phyloP scores from a whole-genome alignment of 2,888 invertebrate species.

The Trissolcus brochymenae region DNA sequence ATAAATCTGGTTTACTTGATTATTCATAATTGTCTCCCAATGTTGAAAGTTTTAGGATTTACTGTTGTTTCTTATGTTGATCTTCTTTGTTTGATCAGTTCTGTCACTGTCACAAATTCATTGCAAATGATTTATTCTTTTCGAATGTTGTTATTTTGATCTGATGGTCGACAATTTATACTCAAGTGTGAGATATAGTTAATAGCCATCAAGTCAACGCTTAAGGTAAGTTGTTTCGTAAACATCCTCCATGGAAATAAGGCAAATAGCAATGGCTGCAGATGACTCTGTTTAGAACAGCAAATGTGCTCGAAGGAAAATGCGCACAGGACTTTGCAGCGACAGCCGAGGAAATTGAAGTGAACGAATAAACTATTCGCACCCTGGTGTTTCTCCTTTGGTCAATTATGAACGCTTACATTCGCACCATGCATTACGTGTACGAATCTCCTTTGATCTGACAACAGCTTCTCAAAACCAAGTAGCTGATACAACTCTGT shows the following conservation, averaged over 20 bases:
- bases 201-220: no score
- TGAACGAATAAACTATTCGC: constrained; percentile 51
- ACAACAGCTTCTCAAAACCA: constrained; percentile 28
- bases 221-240: neutral
- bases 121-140: no score
- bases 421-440: constrained; percentile 37
- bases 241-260: constrained; percentile 21
- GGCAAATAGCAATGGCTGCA: constrained; percentile 34
- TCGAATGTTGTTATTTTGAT: no score
- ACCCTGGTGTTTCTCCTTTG: constrained; percentile 38
- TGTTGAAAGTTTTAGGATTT: no score
- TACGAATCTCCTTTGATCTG: constrained; percentile 25
- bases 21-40: no score
- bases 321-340: constrained; percentile 37
- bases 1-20: no score
- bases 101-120: no score
- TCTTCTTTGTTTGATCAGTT: no score
- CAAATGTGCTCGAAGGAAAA: constrained; percentile 47
- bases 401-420: constrained; percentile 59
- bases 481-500: constrained; percentile 2
- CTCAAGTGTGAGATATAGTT: no score
- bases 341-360: constrained; percentile 59
- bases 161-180: no score
- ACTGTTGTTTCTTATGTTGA: no score
- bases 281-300: constrained; percentile 42